Base-by-base conservation (phyloP, 2,113 vertebrate genomes). In the Octodon degus region DNA sequence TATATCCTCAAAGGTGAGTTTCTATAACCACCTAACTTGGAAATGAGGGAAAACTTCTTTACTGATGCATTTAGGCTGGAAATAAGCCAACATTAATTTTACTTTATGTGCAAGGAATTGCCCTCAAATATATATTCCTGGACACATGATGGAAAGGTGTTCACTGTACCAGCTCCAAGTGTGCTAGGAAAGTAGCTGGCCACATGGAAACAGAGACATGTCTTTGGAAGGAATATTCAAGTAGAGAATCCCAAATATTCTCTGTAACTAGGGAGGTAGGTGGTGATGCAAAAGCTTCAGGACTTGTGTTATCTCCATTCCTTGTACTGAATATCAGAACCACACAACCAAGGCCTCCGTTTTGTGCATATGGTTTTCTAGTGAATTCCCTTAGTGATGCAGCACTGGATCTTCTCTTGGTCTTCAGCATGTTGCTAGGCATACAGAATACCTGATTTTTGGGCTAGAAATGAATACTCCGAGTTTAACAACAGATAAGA, bases 1-100 rank as follows among this genome's bases (percentile, higher is more conserved):
- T 9, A 95, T 20, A 93, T 9, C 60, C 37, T 53, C 53, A 95
- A 85, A 72, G 30, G 53, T 94, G 55, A 92, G 55, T 97, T 96
- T 93, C n/a, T 32, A 94, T 94, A 94, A 92, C 58, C 40, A 81
- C 55, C 60, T 34, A 58, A 53, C 65, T 93, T 47, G 89, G 87
- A 93, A 91, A 89, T 93, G 62, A 96, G 91, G 63, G 37, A 62
- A 96, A 32, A 47, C 58, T 68, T 89, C 47, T 83, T 93, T 86
- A 27, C 11, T 30, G 37, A 65, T 89, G 53, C 84, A 89, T 86
- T 89, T 96, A 68, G 74, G 5, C 43, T 95, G 63, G 63, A 93
- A 89, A 79, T 58, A 92, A 50, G 84, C 43, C 82, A 86, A 79
- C 22, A 27, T 86, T 67, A 72, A n/a, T 67, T 93, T 77, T 60